A percentile compares a stretch with the other conserved stretches of the same genome.
These are phyloP conservation scores for Phasia obesa DNA, from an alignment of 2,888 invertebrate genomes.

Conservation along the genomic window DNA sequence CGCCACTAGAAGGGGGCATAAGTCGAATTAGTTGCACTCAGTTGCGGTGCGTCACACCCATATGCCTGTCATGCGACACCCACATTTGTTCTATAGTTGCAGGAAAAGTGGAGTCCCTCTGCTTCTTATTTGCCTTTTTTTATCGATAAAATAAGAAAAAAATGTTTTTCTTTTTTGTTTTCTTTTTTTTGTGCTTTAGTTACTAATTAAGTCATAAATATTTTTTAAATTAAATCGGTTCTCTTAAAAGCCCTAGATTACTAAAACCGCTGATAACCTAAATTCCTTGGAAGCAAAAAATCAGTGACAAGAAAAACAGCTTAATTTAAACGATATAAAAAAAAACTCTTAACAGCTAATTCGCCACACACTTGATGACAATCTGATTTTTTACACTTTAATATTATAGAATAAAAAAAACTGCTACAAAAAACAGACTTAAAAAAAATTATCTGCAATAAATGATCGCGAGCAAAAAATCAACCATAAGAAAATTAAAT, in stretches of 20 bases:
- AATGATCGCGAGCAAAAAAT: slow-evolving; percentile 22
- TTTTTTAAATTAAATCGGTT: neutral
- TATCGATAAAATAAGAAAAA: too few relatives aligned
- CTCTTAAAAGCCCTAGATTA: neutral
- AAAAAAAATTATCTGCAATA: slow-evolving; percentile 34
- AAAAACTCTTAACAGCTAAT: slow-evolving; percentile 49
- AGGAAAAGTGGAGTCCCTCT: too few relatives aligned
- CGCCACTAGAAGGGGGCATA: too few relatives aligned
- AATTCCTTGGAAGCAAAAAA: slow-evolving; percentile 3
- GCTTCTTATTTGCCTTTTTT: too few relatives aligned
- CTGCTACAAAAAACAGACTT: neutral
- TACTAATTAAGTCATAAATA: slow-evolving; percentile 34
- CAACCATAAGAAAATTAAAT: slow-evolving; percentile 56
- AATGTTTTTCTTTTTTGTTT: too few relatives aligned
- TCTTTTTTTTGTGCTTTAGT: neutral
- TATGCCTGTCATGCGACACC: too few relatives aligned
- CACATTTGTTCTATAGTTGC: too few relatives aligned
- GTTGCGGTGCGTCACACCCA: too few relatives aligned
- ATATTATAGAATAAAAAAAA: neutral
- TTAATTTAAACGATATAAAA: slow-evolving; percentile 59
- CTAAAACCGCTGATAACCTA: neutral
- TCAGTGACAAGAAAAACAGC: slow-evolving; percentile 35
- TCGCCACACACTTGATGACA: slow-evolving; percentile 50
- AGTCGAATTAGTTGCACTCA: too few relatives aligned
- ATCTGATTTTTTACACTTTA: slow-evolving; percentile 58